Evolutionary conservation across 2,113 vertebrate species (phyloP).

Genomic region (Himantopus leucocephalus): DNA sequence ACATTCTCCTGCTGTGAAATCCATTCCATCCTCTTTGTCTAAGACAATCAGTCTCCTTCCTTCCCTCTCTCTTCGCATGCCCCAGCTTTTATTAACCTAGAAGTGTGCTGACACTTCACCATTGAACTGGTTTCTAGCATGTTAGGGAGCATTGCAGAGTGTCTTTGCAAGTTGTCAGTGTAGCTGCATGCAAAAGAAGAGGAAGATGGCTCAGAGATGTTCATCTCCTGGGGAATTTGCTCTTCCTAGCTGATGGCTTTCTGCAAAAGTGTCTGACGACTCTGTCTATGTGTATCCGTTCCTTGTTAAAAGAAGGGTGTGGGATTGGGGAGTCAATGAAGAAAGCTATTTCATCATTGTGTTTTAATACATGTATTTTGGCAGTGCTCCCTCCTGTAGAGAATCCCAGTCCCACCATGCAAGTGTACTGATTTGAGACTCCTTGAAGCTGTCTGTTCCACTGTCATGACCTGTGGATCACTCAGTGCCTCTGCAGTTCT

Average conservation of each 20-base stretch:
- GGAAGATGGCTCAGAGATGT: background rate
- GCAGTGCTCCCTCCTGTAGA: background rate
- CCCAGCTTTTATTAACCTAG: slow-evolving; percentile 5
- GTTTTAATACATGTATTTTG: background rate
- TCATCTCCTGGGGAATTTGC: background rate
- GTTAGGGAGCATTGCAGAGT: background rate
- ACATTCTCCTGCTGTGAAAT: slow-evolving; percentile 22
- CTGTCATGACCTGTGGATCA: background rate
- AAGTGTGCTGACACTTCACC: slow-evolving; percentile 18
- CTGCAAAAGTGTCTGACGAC: background rate
- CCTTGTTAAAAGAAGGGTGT: background rate
- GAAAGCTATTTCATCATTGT: background rate
- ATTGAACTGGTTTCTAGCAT: background rate
- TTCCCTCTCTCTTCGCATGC: background rate
- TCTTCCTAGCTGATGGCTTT: background rate
- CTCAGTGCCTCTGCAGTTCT: background rate
- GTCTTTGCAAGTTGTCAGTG: background rate
- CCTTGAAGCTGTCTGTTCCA: background rate
- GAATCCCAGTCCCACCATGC: background rate
- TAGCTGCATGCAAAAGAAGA: background rate
- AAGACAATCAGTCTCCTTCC: background rate
- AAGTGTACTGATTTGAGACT: background rate
- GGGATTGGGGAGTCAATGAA: background rate
- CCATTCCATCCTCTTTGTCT: background rate
- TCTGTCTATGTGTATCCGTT: background rate